Percentiles rank a stretch among this genome's conserved stretches.
Evolutionary conservation across 92 coral and sea anemone species (phyloP).

Genomic region (Palythoa caribaeorum): DNA sequence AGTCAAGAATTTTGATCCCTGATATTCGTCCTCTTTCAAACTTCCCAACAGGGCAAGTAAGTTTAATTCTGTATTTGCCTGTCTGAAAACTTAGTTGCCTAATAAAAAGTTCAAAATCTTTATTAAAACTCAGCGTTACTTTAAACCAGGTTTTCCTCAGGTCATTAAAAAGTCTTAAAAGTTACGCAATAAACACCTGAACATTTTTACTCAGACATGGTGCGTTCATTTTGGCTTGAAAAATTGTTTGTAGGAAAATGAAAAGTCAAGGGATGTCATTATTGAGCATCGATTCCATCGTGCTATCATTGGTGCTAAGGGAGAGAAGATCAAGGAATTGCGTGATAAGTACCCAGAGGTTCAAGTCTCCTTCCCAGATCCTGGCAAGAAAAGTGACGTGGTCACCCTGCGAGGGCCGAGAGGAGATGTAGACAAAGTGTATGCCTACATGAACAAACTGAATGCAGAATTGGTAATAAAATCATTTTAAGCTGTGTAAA

Average conservation of each 20-base stretch:
- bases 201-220: neutral
- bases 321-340: slow-evolving; percentile 92
- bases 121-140: too few species aligned
- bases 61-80: too few species aligned
- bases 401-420: slow-evolving; percentile 97
- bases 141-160: too few species aligned
- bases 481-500: neutral
- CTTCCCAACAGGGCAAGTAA: too few species aligned
- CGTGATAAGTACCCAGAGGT: slow-evolving; percentile 95
- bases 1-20: too few species aligned
- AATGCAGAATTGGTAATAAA: slow-evolving; percentile 88
- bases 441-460: slow-evolving; percentile 87
- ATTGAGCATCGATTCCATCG: slow-evolving; percentile 97
- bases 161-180: neutral
- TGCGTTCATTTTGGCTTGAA: neutral
- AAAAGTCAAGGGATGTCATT: slow-evolving; percentile 90
- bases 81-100: too few species aligned
- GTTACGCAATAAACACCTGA: neutral
- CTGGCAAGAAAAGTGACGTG: slow-evolving; percentile 85
- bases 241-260: slow-evolving; percentile 77
- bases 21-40: too few species aligned
- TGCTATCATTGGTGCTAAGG: slow-evolving; percentile 93
- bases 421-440: slow-evolving; percentile 92
- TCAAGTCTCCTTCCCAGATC: slow-evolving; percentile 97
- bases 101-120: too few species aligned